These are phyloP conservation scores for Stictocephala bisonia DNA, from an alignment of 2,888 invertebrate species.

Conservation along the genomic window DNA sequence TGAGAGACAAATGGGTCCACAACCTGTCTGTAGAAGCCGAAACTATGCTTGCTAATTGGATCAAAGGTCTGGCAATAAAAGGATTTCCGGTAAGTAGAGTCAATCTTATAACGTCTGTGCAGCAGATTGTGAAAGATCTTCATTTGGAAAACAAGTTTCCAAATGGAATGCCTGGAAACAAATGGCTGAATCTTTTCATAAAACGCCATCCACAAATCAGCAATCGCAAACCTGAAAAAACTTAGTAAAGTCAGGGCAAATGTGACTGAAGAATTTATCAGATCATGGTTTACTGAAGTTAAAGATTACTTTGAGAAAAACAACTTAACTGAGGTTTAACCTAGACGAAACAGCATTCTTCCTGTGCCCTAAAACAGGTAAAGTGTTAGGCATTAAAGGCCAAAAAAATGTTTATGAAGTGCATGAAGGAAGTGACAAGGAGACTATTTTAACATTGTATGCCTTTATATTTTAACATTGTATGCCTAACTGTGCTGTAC, in stretches of 20 bases:
- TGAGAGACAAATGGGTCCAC: slow-evolving; percentile 2
- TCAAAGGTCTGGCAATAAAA: background rate
- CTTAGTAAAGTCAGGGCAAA: slow-evolving; percentile 52
- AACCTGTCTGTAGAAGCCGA: background rate
- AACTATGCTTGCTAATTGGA: slow-evolving; percentile 2
- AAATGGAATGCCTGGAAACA: background rate
- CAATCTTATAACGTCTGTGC: background rate
- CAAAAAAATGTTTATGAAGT: slow-evolving; percentile 57
- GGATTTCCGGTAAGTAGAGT: background rate
- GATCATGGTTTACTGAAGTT: slow-evolving; percentile 60
- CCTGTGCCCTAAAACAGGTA: slow-evolving; percentile 61
- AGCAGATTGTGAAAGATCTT: slow-evolving; percentile 12
- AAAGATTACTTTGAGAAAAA: slow-evolving; percentile 26
- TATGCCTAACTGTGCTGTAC: slow-evolving; percentile 59
- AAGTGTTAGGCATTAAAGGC: slow-evolving; percentile 61
- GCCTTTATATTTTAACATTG: too few species aligned
- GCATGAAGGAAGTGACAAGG: slow-evolving; percentile 59
- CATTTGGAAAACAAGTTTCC: too few species aligned
- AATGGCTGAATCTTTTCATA: background rate
- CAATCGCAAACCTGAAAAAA: slow-evolving; percentile 58
- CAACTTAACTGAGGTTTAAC: background rate
- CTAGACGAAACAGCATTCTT: slow-evolving; percentile 60
- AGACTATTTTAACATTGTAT: too few species aligned
- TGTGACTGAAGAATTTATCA: slow-evolving; percentile 59
- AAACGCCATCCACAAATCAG: background rate